Percentiles rank a stretch among this genome's conserved stretches.
phyloP scores from a whole-genome alignment of 1,140 invertebrate species.

The Brachionus rubens region DNA sequence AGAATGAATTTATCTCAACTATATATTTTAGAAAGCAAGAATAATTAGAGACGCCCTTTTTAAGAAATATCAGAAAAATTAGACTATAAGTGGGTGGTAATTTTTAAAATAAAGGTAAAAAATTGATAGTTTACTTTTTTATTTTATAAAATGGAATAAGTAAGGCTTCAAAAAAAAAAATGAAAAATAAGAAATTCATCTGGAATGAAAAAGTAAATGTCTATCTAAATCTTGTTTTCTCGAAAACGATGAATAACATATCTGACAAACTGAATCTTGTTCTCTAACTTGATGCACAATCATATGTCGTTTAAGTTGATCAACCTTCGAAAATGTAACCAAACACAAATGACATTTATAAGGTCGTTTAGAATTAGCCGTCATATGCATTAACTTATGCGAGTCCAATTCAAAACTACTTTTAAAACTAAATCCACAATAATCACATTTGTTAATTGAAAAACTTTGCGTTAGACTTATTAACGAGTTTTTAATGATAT shows the following conservation, averaged over 20 bases:
- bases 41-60: too few species aligned
- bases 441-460: constrained; percentile 2
- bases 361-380: constrained; percentile 24
- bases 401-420: background rate
- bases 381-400: background rate
- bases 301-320: constrained; percentile 42
- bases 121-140: too few species aligned
- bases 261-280: constrained; percentile 41
- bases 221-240: constrained; percentile 44
- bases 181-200: background rate
- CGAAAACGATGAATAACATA: constrained; percentile 38
- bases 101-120: too few species aligned
- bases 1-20: too few species aligned
- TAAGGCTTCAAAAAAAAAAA: background rate
- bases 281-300: constrained; percentile 44
- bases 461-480: background rate
- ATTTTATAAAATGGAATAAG: too few species aligned
- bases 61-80: too few species aligned
- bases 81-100: too few species aligned
- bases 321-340: constrained; percentile 40
- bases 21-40: too few species aligned
- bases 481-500: background rate
- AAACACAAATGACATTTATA: constrained; percentile 37
- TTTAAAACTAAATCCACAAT: constrained; percentile 10
- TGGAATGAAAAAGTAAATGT: constrained; percentile 42